These are phyloP conservation scores for Protonibea diacanthus DNA, from an alignment of 2,797 vertebrate species.

Conservation along the genomic window DNA sequence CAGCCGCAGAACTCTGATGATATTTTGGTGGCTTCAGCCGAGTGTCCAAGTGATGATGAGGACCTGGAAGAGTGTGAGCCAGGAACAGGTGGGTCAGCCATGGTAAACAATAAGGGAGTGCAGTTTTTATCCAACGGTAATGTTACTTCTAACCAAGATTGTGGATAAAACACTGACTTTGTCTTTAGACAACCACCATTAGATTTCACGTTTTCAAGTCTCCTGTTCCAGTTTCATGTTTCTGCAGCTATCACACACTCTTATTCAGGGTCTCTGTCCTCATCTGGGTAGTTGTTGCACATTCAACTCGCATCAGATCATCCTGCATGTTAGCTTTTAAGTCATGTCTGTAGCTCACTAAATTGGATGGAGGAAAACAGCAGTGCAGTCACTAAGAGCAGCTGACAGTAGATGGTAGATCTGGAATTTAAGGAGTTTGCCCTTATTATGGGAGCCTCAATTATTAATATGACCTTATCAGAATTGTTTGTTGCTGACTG, in stretches of 20 bases:
- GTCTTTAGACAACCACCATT: constrained; percentile 18
- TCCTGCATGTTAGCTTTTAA: constrained; percentile 25
- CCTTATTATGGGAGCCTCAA: constrained; percentile 70
- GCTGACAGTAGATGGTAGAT: constrained; percentile 44
- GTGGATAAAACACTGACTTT: not conserved
- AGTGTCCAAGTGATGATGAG: constrained; percentile 96
- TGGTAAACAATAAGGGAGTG: constrained; percentile 1
- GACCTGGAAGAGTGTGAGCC: constrained; percentile 97
- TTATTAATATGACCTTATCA: constrained; percentile 79
- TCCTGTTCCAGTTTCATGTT: constrained; percentile 18
- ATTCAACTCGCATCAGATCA: constrained; percentile 19
- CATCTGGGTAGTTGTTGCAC: constrained; percentile 41
- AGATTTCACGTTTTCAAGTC: constrained; percentile 20
- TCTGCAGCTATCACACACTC: constrained; percentile 8
- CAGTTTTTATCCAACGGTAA: constrained; percentile 2
- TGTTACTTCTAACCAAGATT: constrained; percentile 15
- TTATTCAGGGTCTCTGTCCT: constrained; percentile 26
- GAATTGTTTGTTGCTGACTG: constrained; percentile 69
- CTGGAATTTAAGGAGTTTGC: constrained; percentile 55
- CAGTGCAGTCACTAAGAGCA: constrained; percentile 53
- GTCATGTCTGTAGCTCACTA: constrained; percentile 38
- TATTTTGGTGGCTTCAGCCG: constrained; percentile 94
- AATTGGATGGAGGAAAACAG: constrained; percentile 39
- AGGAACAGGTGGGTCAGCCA: constrained; percentile 92
- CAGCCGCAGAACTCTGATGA: constrained; percentile 93